Conservation (phyloP, 2,113 vertebrate species). For the Sterrhoptilus dennistouni region DNA sequence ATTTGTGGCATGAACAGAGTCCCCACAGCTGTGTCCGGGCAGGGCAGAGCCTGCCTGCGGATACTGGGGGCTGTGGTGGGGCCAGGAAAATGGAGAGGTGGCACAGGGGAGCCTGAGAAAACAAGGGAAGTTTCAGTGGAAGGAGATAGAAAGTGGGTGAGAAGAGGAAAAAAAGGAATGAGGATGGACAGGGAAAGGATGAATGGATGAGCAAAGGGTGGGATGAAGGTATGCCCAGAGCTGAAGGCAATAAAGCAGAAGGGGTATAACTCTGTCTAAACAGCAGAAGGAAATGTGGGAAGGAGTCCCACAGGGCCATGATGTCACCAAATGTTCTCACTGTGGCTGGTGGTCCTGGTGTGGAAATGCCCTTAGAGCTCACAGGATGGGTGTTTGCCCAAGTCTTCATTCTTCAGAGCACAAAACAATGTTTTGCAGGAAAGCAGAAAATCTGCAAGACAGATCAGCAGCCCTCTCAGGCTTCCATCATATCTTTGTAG, state of each 20-base stretch:
- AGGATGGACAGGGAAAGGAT: not conserved
- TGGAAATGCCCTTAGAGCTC: not conserved
- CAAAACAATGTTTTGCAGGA: not conserved
- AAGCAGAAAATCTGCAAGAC: not conserved
- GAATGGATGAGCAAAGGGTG: not conserved
- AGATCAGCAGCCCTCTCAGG: not conserved
- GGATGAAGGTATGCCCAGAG: not conserved
- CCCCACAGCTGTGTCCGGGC: not conserved
- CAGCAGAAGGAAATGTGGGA: not conserved
- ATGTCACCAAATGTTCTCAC: not conserved
- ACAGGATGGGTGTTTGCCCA: not conserved
- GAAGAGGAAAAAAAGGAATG: not conserved
- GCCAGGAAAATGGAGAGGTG: not conserved
- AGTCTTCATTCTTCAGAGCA: not conserved
- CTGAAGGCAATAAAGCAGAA: not conserved
- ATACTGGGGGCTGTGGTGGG: not conserved
- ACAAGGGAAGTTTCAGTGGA: not conserved
- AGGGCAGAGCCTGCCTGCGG: not conserved
- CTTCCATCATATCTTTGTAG: not conserved
- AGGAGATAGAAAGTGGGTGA: not conserved
- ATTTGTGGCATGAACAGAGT: not conserved
- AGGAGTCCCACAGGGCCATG: not conserved
- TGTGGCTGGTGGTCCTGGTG: not conserved
- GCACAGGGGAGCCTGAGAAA: constrained; percentile 9
- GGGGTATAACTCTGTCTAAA: not conserved